These are phyloP conservation scores for Euthynnus affinis DNA, from an alignment of 2,797 vertebrate genomes.

Conservation along the genomic window DNA sequence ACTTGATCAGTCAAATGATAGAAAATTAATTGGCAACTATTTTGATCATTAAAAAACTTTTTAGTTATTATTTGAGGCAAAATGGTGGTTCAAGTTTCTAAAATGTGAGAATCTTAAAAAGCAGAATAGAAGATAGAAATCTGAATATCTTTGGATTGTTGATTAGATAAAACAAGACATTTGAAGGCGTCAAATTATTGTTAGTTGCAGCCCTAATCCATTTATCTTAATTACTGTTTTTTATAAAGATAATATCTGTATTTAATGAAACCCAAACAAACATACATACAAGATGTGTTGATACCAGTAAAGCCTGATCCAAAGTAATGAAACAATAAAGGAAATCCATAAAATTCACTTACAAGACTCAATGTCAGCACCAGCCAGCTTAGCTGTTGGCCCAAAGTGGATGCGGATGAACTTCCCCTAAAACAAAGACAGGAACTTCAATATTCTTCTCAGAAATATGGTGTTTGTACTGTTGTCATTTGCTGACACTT, in stretches of 20 bases:
- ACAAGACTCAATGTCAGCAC: constrained; percentile 84
- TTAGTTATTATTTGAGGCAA: too few species aligned
- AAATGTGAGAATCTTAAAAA: too few species aligned
- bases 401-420: constrained; percentile 88
- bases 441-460: not conserved
- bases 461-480: not conserved
- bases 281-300: too few species aligned
- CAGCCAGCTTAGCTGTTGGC: constrained; percentile 82
- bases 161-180: too few species aligned
- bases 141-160: too few species aligned
- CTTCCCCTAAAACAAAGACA: constrained; percentile 80
- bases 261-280: not conserved
- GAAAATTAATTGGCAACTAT: too few species aligned
- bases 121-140: not conserved
- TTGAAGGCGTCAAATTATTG: not conserved
- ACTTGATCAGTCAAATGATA: too few species aligned
- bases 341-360: constrained; percentile 59
- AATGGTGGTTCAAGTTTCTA: too few species aligned
- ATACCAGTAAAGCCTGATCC: not conserved
- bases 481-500: not conserved
- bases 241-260: not conserved
- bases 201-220: too few species aligned
- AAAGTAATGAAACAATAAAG: constrained; percentile 21
- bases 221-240: not conserved
- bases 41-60: too few species aligned